Percentiles rank a stretch among this genome's conserved stretches.
These are phyloP conservation scores for Holacanthella duospinosa DNA, from an alignment of 2,888 invertebrate genomes.

Conservation along the genomic window DNA sequence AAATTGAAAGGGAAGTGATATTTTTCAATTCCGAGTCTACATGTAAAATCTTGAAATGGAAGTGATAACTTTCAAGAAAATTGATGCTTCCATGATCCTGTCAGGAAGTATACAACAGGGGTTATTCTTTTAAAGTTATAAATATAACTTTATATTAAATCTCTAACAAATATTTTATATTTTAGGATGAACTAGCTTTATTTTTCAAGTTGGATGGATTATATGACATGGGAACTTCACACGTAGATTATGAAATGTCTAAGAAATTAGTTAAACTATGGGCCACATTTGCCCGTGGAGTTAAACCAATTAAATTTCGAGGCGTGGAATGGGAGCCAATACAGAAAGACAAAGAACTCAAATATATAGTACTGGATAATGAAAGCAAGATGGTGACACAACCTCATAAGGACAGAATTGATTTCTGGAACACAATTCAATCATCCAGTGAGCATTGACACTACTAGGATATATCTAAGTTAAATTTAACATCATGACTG, in stretches of 20 bases:
- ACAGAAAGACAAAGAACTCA: slow-evolving; percentile 9
- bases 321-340: slow-evolving; percentile 21
- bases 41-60: no score
- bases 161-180: no score
- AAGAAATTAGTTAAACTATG: slow-evolving; percentile 25
- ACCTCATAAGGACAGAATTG: slow-evolving; percentile 20
- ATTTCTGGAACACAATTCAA: slow-evolving; percentile 17
- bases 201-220: slow-evolving; percentile 29
- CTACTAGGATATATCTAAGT: no score
- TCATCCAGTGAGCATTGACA: no score
- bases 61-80: no score
- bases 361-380: slow-evolving; percentile 19
- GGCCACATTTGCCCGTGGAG: slow-evolving; percentile 22
- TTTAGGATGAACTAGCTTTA: slow-evolving; percentile 27
- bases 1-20: no score
- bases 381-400: slow-evolving; percentile 19
- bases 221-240: slow-evolving; percentile 19
- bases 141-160: no score
- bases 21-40: no score
- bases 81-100: no score
- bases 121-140: no score
- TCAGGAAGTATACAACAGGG: no score
- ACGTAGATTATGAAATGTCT: slow-evolving; percentile 27
- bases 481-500: no score
- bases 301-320: slow-evolving; percentile 15